Evolutionary conservation across 2,113 vertebrate species (phyloP), one percentile per base, ranked within the genome.

Genomic region (Garra rufa): DNA sequence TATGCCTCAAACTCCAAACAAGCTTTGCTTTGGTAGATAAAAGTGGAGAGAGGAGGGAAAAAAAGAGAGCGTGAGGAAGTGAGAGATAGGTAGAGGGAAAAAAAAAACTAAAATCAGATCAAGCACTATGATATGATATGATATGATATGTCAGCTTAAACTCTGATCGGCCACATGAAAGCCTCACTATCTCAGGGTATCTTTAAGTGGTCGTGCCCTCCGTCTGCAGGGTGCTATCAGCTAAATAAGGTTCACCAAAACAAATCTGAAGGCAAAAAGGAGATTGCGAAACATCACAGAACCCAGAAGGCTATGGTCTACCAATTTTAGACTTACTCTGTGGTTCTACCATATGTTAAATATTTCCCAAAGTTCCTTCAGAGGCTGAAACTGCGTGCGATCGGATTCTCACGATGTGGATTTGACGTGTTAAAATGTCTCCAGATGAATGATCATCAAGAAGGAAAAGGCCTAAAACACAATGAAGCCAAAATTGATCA

Each of bases 1-100:
- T 75, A 76, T 6, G 67, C 75, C 41, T 78, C 10, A 26, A 79
- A 86, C 63, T 78, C 81, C 55, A 84, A 77, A 80, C 67, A 87
- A 55, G 77, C 71, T 71, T 80, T 44, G 21, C 26, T 34, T 67
- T 10, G 19, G 17, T 55, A 21, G 74, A 61, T 59, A 9, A 30
- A 78, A 65, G 26, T 11, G 13, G 30, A 55, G 46, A 38, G 63
- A 21, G 38, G 10, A 48, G 50, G 15, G 41, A 61, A 48, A 52
- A 48, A 52, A 46, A 59, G 30, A 69, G 30, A 30, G 26, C 6
- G 41, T 46, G 28, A 21, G 65, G 34, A 70, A 9, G 67, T 70
- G 67, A 70, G 34, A 41, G 67, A 70, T 41, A 70, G 67, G 19
- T 70, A 57, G 52, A 57, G 19, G 19, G 28, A 28, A 30, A 4